Percentiles rank a stretch among this genome's conserved stretches.
Conservation (phyloP, 2,888 invertebrate species). For the Epistrophe grossulariae region DNA sequence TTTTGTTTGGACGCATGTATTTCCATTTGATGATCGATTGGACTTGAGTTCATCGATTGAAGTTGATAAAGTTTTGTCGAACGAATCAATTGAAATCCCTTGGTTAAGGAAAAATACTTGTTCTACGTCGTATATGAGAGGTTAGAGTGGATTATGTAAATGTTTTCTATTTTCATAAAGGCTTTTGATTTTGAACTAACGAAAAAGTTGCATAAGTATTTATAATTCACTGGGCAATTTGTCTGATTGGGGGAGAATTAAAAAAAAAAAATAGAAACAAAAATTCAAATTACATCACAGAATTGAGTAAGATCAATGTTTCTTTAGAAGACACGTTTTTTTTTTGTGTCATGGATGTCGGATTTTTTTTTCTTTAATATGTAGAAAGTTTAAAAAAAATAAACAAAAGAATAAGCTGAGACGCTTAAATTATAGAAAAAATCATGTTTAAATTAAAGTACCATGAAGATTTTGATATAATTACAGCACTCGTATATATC, state of each 20-base stretch:
- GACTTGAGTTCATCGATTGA: conserved; percentile 4
- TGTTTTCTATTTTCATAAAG: background rate
- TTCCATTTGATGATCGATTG: conserved; percentile 23
- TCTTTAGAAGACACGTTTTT: conserved; percentile 10
- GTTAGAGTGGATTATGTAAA: conserved; percentile 16
- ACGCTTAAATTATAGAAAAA: background rate
- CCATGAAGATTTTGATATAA: conserved; percentile 8
- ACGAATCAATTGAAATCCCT: conserved; percentile 17
- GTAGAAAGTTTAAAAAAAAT: background rate
- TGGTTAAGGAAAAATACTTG: background rate
- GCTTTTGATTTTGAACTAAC: conserved; percentile 13
- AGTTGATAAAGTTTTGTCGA: background rate
- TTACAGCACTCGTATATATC: background rate
- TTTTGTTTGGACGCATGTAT: background rate
- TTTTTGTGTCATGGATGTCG: background rate
- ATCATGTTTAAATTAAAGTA: conserved; percentile 2
- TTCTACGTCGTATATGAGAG: background rate
- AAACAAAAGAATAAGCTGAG: background rate
- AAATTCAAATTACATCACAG: background rate
- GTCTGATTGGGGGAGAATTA: background rate
- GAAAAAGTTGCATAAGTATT: conserved; percentile 1
- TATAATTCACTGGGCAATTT: background rate
- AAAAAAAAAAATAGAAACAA: no score
- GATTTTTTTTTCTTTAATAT: background rate
- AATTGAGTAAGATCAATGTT: conserved; percentile 17